Base-by-base conservation (phyloP, 2,888 invertebrate species). In the Fragum whitleyi region DNA sequence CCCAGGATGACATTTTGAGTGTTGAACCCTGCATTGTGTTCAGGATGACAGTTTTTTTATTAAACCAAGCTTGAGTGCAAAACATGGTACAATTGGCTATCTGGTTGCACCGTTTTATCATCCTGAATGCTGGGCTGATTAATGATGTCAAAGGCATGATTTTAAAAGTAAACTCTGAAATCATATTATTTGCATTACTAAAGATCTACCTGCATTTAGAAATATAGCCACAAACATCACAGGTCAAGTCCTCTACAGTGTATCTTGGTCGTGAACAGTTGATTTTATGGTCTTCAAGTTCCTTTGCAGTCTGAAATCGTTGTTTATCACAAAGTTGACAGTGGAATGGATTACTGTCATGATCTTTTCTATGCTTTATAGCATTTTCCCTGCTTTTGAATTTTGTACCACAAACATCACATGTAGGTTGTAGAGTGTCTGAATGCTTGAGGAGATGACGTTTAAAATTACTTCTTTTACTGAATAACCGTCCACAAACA, bases 331-430 rank as follows among this genome's bases (percentile, higher is more conserved):
- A 85, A 14, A 62, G 28, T n/a, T 69, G 29, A 75, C 85, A 85
- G n/a, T 73, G 75, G 70, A 69, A 82, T 7, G 77, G 81, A n/a
- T 75, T 79, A 6, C 61, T 21, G n/a, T 53, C 62, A 68, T 85
- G 85, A 21, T 76, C 74, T 26, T 74, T 79, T 14, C 67, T 21
- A 62, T 85, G 85, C 21, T 74, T 57, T 16, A 62, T 53, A n/a
- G 75, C 29, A 16, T 74, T 70, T 26, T 85, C 85, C 26, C 74
- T 77, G 9, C 67, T 55, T 51, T 80, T 85, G 36, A 80, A 74
- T 19, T 42, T 53, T 21, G 62, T 51, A 26, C 85, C 85, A 80
- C 85, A 85, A n/a, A 80, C 68, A n/a, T 74, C 16, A 74, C 85
- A 85, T 3, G 53, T 29, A 61, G 70, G 59, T 2, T 70, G 47